Percentiles rank a stretch among this genome's conserved stretches.
Evolutionary conservation across 2,113 vertebrate species (phyloP).

Genomic region (Cnemophilus loriae): DNA sequence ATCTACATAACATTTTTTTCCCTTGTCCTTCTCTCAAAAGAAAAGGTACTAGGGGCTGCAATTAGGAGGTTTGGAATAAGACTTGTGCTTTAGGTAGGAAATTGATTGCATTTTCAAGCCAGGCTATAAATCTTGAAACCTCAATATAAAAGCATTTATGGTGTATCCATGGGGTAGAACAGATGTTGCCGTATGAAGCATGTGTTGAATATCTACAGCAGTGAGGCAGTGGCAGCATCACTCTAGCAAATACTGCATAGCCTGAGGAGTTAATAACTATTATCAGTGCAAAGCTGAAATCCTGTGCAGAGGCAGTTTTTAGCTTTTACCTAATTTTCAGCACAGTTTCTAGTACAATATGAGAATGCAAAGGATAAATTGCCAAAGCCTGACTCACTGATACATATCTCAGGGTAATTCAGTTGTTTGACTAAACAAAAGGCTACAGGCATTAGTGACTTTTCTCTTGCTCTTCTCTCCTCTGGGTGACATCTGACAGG

Average conservation of each 20-base stretch:
- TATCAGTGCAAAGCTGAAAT: not conserved
- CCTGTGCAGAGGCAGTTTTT: not conserved
- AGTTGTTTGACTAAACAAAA: not conserved
- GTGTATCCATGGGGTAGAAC: not conserved
- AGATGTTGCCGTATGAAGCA: not conserved
- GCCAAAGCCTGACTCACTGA: not conserved
- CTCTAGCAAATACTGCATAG: not conserved
- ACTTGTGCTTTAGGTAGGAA: not conserved
- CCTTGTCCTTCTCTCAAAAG: not conserved
- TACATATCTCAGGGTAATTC: not conserved
- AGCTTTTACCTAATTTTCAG: not conserved
- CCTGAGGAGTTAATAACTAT: constrained; percentile 5
- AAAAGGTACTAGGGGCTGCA: not conserved
- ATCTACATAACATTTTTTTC: not conserved
- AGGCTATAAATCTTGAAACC: not conserved
- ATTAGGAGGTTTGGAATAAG: not conserved
- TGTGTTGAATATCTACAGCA: not conserved
- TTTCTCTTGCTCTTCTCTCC: not conserved
- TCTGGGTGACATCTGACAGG: not conserved
- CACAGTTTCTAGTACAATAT: not conserved
- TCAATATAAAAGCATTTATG: not conserved
- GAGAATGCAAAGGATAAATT: not conserved
- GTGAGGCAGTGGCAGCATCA: not conserved
- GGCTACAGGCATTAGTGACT: not conserved
- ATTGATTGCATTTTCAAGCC: not conserved